Conservation (phyloP, 2,113 vertebrate genomes). For the Odobenus rosmarus region DNA sequence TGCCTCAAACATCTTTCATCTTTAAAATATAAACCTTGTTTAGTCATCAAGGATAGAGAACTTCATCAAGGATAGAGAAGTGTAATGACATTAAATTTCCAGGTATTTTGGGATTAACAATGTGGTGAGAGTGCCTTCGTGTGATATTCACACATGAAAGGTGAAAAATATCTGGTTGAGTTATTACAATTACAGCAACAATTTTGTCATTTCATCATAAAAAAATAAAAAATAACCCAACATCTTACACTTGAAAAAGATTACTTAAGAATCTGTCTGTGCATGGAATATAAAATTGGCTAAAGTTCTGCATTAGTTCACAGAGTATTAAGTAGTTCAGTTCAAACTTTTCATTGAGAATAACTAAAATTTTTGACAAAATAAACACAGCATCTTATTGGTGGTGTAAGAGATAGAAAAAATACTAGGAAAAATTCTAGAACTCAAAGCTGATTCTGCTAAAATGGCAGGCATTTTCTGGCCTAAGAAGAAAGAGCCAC, state of each 20-base stretch:
- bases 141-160: background rate
- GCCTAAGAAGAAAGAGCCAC: background rate
- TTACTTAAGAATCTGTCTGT: background rate
- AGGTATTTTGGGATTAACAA: background rate
- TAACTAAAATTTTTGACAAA: background rate
- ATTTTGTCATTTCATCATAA: background rate
- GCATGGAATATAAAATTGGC: background rate
- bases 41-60: background rate
- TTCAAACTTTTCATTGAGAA: background rate
- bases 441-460: background rate
- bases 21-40: background rate
- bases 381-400: background rate
- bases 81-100: background rate
- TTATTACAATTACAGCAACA: background rate
- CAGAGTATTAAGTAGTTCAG: background rate
- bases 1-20: background rate
- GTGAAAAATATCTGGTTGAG: background rate
- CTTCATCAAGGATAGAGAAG: background rate
- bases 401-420: background rate
- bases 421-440: background rate
- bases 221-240: background rate
- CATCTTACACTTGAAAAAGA: background rate
- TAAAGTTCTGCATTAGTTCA: background rate
- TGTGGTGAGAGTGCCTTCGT: background rate
- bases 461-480: background rate